Conservation (phyloP, 2,113 vertebrate genomes). For the Podiceps cristatus region DNA sequence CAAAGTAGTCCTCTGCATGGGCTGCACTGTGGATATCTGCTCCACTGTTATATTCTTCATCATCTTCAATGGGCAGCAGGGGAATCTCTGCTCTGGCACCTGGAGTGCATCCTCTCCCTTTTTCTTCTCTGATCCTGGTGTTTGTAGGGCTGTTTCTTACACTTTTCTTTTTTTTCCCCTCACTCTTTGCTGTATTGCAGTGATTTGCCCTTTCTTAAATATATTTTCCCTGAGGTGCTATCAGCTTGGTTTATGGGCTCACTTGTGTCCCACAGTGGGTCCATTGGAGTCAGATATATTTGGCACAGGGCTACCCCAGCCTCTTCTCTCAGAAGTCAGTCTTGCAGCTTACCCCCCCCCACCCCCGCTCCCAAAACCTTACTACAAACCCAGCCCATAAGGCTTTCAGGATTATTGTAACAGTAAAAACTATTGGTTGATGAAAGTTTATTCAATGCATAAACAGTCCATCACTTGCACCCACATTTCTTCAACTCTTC, state of each 20-base stretch:
- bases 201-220: background rate
- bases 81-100: background rate
- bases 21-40: background rate
- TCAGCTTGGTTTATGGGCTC: background rate
- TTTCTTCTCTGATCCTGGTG: background rate
- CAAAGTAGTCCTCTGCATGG: background rate
- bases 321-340: background rate
- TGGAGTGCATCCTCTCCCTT: background rate
- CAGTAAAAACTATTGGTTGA: background rate
- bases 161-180: background rate
- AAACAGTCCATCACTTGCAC: background rate
- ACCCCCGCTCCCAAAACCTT: fast-evolving
- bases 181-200: background rate
- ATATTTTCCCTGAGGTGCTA: background rate
- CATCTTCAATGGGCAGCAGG: background rate
- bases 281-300: background rate
- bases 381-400: background rate
- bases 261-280: background rate
- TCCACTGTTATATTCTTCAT: fast-evolving
- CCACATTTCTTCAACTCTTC: background rate
- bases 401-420: background rate
- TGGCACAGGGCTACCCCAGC: background rate
- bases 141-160: background rate
- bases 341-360: background rate
- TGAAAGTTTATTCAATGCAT: background rate